A percentile compares a stretch with the other conserved stretches of the same genome.
Evolutionary conservation across 2,888 invertebrate species (phyloP).

Genomic region (Ptychoptera contaminata): DNA sequence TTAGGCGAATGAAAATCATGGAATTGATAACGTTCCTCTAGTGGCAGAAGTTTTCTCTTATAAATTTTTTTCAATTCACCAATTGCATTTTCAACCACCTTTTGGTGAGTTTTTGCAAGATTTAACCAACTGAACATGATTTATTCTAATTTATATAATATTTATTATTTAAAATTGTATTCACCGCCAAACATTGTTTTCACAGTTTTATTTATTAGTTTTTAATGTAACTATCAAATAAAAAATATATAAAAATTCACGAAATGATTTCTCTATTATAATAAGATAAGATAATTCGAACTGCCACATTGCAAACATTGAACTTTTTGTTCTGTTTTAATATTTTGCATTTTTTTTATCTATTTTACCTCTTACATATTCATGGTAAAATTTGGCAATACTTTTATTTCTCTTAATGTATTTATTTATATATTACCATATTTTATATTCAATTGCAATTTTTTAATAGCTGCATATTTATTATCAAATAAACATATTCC

Average conservation of each 20-base stretch:
- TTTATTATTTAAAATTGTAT: too few relatives aligned
- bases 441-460: constrained; percentile 67
- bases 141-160: neutral
- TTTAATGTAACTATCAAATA: too few relatives aligned
- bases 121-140: constrained; percentile 81
- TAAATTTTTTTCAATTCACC: constrained; percentile 92
- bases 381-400: constrained; percentile 60
- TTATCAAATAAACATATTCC: constrained; percentile 57
- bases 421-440: constrained; percentile 56
- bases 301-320: too few relatives aligned
- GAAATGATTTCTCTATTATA: too few relatives aligned
- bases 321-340: too few relatives aligned
- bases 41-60: constrained; percentile 72
- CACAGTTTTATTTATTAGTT: too few relatives aligned
- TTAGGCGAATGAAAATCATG: constrained; percentile 96
- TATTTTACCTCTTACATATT: constrained; percentile 71
- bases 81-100: constrained; percentile 77
- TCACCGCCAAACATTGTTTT: too few relatives aligned
- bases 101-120: constrained; percentile 44
- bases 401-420: constrained; percentile 82
- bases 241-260: too few relatives aligned
- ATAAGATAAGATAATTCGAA: too few relatives aligned
- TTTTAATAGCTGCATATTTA: constrained; percentile 78
- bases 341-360: too few relatives aligned
- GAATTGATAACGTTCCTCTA: constrained; percentile 81